Evolutionary conservation across 2,797 vertebrate genomes (phyloP).

Genomic region (Micropoecilia bifurca): DNA sequence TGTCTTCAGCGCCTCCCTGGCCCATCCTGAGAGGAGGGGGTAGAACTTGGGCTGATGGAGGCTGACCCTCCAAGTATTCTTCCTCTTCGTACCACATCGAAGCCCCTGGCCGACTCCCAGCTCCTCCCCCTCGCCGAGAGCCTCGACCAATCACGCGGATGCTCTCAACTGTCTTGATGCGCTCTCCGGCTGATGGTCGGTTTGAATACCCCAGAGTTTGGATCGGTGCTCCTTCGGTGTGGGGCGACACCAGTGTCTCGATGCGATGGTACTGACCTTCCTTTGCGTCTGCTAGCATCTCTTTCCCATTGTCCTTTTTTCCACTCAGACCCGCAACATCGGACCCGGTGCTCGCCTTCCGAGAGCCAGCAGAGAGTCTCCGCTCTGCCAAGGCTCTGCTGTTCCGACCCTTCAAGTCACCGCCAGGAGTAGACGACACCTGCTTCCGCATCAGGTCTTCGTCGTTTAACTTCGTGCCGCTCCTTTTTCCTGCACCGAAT

Average conservation of each 20-base stretch:
- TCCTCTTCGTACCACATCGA: slow-evolving; percentile 84
- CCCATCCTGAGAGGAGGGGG: slow-evolving; percentile 64
- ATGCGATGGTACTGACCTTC: slow-evolving; percentile 91
- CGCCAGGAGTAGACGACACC: slow-evolving; percentile 46
- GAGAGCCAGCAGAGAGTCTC: slow-evolving; percentile 61
- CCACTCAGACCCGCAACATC: slow-evolving; percentile 65
- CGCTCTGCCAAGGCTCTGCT: slow-evolving; percentile 61
- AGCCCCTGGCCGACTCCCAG: slow-evolving; percentile 71
- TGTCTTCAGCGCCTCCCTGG: slow-evolving; percentile 57
- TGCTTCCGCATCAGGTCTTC: slow-evolving; percentile 60
- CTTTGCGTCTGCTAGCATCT: slow-evolving; percentile 53
- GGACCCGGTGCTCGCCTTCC: slow-evolving; percentile 65
- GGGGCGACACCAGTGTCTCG: slow-evolving; percentile 90
- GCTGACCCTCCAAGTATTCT: slow-evolving; percentile 77
- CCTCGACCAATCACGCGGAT: slow-evolving; percentile 90
- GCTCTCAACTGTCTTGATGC: slow-evolving; percentile 96
- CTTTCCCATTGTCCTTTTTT: slow-evolving; percentile 62
- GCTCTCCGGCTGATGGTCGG: slow-evolving; percentile 87
- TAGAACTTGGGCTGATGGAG: slow-evolving; percentile 54
- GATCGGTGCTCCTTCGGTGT: slow-evolving; percentile 85
- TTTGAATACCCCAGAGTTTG: slow-evolving; percentile 89
- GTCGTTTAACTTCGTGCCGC: slow-evolving; percentile 79
- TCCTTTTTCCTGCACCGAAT: slow-evolving; percentile 83
- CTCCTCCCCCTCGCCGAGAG: slow-evolving; percentile 74
- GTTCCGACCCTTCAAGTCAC: slow-evolving; percentile 70